Evolutionary conservation across 2,888 invertebrate genomes (phyloP).

Genomic region (Scaeva pyrastri): DNA sequence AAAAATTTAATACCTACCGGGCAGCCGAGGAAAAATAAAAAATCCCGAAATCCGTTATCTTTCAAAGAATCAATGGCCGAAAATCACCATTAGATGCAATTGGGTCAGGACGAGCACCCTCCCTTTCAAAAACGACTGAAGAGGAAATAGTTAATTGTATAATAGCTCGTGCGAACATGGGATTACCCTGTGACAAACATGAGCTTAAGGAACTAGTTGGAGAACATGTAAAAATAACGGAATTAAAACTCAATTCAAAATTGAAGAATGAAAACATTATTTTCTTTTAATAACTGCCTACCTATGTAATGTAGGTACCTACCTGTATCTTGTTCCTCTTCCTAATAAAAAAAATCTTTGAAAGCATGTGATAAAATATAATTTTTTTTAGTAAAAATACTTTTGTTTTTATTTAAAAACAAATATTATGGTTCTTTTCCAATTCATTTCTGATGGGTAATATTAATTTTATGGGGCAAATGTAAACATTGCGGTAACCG

Average conservation of each 20-base stretch:
- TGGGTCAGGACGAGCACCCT: background rate
- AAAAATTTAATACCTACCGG: too few relatives aligned
- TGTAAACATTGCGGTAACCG: background rate
- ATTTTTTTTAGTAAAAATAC: background rate
- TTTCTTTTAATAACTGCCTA: conserved; percentile 3
- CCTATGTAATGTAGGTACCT: too few relatives aligned
- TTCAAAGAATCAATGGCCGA: background rate
- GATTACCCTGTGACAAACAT: conserved; percentile 19
- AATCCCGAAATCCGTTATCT: background rate
- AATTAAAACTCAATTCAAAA: background rate
- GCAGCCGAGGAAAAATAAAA: too few relatives aligned
- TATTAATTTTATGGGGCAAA: background rate
- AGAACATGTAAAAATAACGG: conserved; percentile 23
- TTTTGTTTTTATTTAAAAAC: background rate
- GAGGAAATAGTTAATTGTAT: background rate
- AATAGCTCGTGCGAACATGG: background rate
- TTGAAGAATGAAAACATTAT: background rate
- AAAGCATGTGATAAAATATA: conserved; percentile 1
- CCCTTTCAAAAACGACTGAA: background rate
- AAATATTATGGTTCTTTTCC: background rate
- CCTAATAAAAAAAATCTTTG: background rate
- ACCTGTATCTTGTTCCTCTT: conserved; percentile 5
- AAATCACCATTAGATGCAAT: background rate
- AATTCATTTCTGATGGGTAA: background rate
- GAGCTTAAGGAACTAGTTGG: conserved; percentile 18